Conservation (phyloP, 2,797 vertebrate species). For the Fistularia tabacaria region DNA sequence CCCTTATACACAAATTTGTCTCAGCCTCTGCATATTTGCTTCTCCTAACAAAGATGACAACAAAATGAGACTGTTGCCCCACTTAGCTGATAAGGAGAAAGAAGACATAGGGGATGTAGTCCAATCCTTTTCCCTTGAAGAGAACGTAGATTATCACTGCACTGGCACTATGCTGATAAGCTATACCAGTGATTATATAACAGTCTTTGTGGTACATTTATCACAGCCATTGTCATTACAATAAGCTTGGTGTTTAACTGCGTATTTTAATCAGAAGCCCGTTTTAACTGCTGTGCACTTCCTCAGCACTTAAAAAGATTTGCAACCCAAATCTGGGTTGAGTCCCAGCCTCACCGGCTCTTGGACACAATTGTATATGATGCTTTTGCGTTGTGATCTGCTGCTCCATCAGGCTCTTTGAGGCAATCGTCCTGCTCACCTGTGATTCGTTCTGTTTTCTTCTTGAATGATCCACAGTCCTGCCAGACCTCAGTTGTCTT, state of each 20-base stretch:
- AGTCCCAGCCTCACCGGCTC: too few relatives aligned
- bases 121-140: conserved; percentile 41
- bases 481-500: too few relatives aligned
- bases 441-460: too few relatives aligned
- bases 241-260: conserved; percentile 6
- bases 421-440: too few relatives aligned
- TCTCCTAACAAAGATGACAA: neutral
- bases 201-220: conserved; percentile 28
- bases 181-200: conserved; percentile 49
- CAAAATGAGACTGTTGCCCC: conserved; percentile 9
- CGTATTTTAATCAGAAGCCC: conserved; percentile 10
- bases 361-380: too few relatives aligned
- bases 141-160: conserved; percentile 33
- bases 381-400: too few relatives aligned
- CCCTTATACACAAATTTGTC: too few relatives aligned
- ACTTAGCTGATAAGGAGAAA: conserved; percentile 39
- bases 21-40: too few relatives aligned
- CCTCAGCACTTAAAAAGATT: too few relatives aligned
- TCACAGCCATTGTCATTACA: conserved; percentile 36
- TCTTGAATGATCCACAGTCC: too few relatives aligned
- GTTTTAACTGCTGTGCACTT: conserved; percentile 1
- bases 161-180: conserved; percentile 33
- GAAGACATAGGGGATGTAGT: conserved; percentile 24
- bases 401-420: too few relatives aligned
- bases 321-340: too few relatives aligned